Evolutionary conservation across 2,888 invertebrate species (phyloP), one percentile per base, ranked within the genome.

Genomic region (Abrostola triplasia): DNA sequence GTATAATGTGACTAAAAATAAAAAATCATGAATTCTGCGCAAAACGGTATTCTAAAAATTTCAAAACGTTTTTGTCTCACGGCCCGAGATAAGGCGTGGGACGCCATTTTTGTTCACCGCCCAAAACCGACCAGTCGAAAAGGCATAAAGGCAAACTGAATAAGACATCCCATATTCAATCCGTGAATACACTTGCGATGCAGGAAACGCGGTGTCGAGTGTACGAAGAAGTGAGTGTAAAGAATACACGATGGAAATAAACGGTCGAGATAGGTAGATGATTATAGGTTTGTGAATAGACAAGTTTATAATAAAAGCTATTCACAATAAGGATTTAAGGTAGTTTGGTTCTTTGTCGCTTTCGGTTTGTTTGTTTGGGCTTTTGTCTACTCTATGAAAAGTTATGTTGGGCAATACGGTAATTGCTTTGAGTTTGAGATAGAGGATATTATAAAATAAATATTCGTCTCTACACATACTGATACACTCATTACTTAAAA

Each of bases 181-280:
- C 79, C 83, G 85, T 89, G 88, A 86, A 84, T 87, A 88, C 92
- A 92, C 92, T 93, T 92, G 92, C 86, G 84, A 77, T 87, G 86
- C 94, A 93, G 95, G 95, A 95, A 93, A 84, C 87, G 88, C 89
- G 93, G 93, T 94, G 92, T 95, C 94, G 89, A 91, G 90, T 95
- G 88, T 83, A 81, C 53, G 7, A 79, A 83, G 84, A 53, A 82
- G 52, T 61, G 44, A 13, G 36, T 12, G 66, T 49, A 56, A 61
- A 75, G 71, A 78, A 79, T 64, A 78, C 77, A 76, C 74, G 66
- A 64, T 70, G 60, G 61, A 73, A 73, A 71, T 63, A 63, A 79
- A 71, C 70, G 76, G 77, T 76, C 70, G 73, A 70, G 72, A 75
- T 73, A 47, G 13, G 13, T 47, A 80, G 78, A 83, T 83, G 85